Evolutionary conservation across 2,113 vertebrate genomes (phyloP).

Genomic region (Setophaga kirtlandii): DNA sequence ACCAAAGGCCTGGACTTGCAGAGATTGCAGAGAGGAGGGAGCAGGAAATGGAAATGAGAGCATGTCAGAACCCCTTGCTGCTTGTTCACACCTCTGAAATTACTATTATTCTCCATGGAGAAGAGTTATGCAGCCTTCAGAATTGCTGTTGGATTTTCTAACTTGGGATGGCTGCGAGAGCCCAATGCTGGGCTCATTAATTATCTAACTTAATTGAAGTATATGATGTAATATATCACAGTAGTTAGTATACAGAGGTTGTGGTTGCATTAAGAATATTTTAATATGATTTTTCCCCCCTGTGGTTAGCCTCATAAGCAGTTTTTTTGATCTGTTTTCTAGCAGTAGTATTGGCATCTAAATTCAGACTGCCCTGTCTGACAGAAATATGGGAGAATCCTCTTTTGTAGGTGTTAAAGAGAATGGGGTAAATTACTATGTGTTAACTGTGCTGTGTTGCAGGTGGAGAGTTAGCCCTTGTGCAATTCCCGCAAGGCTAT

Average conservation of each 20-base stretch:
- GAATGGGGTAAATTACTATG: neutral
- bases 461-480: neutral
- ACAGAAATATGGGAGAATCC: neutral
- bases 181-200: neutral
- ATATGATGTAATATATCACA: neutral
- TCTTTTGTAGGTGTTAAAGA: neutral
- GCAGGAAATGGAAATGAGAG: neutral
- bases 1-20: neutral
- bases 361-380: neutral
- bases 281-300: neutral
- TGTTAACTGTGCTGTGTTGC: neutral
- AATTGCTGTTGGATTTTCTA: neutral
- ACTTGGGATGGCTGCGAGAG: neutral
- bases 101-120: neutral
- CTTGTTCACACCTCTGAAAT: neutral
- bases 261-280: neutral
- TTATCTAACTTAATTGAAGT: neutral
- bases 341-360: neutral
- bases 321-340: neutral
- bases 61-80: neutral
- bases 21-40: neutral
- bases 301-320: neutral
- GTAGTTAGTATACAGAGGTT: neutral
- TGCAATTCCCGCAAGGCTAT: neutral
- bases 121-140: neutral